Conservation (phyloP, 2,113 vertebrate genomes). For the Leucopsar rothschildi region DNA sequence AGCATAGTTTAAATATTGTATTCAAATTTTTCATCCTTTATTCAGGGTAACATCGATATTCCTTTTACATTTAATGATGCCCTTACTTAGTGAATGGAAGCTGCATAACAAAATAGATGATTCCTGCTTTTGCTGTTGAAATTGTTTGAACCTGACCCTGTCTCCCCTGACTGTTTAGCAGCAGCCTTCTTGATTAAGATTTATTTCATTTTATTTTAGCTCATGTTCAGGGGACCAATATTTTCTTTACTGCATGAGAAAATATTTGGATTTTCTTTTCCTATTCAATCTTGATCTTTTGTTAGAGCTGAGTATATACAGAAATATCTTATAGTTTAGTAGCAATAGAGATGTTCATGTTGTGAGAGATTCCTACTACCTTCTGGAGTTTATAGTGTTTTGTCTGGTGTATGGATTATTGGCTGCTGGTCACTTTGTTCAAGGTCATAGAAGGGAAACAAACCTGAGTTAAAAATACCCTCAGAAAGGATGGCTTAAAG, state of each 20-base stretch:
- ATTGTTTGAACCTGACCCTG: background rate
- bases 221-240: background rate
- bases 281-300: background rate
- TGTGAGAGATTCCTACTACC: background rate
- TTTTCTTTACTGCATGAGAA: background rate
- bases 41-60: background rate
- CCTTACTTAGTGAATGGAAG: background rate
- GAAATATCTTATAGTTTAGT: background rate
- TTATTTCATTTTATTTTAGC: background rate
- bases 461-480: background rate
- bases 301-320: background rate
- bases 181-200: background rate
- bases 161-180: background rate
- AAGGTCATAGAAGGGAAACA: background rate
- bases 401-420: background rate
- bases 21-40: background rate
- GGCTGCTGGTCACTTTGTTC: background rate
- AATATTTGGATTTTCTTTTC: background rate
- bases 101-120: background rate
- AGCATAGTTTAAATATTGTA: background rate
- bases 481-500: background rate
- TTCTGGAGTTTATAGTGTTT: background rate
- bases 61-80: background rate
- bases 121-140: background rate
- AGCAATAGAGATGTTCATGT: background rate